phyloP scores from a whole-genome alignment of 1,140 invertebrate genomes.

The Macrotrachela quadricornifera region DNA sequence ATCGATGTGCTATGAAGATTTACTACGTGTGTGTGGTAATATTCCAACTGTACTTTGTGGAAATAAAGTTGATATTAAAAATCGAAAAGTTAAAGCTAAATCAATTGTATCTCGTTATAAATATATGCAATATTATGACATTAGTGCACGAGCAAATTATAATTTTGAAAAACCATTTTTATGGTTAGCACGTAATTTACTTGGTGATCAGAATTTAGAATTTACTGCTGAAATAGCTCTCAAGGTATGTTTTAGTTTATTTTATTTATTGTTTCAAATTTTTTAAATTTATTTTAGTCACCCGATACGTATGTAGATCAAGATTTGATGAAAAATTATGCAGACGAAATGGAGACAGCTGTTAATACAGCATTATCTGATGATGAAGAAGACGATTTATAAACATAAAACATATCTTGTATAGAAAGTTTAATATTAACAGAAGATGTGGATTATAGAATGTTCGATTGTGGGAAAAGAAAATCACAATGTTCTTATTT shows the following conservation, averaged over 20 bases:
- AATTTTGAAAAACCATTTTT: conserved; percentile 99
- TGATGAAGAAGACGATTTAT: conserved; percentile 55
- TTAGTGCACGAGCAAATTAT: conserved; percentile 98
- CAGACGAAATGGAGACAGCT: conserved; percentile 75
- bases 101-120: conserved; percentile 97
- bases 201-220: conserved; percentile 93
- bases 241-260: too few relatives aligned
- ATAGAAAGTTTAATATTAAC: too few relatives aligned
- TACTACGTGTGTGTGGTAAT: conserved; percentile 93
- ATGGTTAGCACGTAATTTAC: conserved; percentile 87
- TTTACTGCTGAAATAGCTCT: conserved; percentile 99
- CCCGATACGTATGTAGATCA: conserved; percentile 97
- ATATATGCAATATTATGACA: conserved; percentile 99
- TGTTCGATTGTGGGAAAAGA: too few relatives aligned
- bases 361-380: conserved; percentile 70
- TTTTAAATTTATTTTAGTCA: too few relatives aligned
- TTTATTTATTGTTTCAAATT: too few relatives aligned
- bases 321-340: conserved; percentile 76
- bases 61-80: conserved; percentile 85
- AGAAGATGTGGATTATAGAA: too few relatives aligned
- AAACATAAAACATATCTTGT: too few relatives aligned
- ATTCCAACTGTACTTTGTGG: conserved; percentile 70
- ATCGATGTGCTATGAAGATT: conserved; percentile 94
- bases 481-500: too few relatives aligned
- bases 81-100: conserved; percentile 98